Percentiles rank a stretch among this genome's conserved stretches.
Conservation (phyloP, 2,888 invertebrate genomes). For the Epicampocera succincta region DNA sequence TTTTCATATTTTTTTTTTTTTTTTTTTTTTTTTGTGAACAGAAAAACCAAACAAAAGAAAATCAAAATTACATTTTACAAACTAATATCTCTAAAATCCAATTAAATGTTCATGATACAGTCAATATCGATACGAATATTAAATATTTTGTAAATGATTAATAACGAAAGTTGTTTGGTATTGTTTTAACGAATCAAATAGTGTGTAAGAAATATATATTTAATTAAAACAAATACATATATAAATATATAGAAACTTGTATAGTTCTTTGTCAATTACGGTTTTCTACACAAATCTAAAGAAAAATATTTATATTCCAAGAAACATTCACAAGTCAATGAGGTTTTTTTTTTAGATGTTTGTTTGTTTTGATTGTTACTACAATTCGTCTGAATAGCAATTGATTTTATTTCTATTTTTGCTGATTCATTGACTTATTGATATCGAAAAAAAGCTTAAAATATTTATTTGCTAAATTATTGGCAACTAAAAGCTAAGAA, state of each 20-base stretch:
- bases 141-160: slow-evolving; percentile 19
- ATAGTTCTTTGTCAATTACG: slow-evolving; percentile 24
- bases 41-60: slow-evolving; percentile 18
- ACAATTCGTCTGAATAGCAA: slow-evolving; percentile 23
- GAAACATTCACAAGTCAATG: slow-evolving; percentile 69
- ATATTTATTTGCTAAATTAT: slow-evolving; percentile 20
- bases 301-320: slow-evolving; percentile 43
- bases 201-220: slow-evolving; percentile 58
- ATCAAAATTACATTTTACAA: slow-evolving; percentile 65
- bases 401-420: slow-evolving; percentile 27
- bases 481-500: slow-evolving; percentile 59
- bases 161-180: slow-evolving; percentile 37
- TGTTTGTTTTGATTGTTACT: not conserved
- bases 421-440: slow-evolving; percentile 5
- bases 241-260: slow-evolving; percentile 20
- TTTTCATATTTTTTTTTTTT: slow-evolving; percentile 10
- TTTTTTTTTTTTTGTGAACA: slow-evolving; percentile 9
- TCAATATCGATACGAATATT: slow-evolving; percentile 39
- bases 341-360: slow-evolving; percentile 47
- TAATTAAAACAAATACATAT: slow-evolving; percentile 3
- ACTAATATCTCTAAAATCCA: slow-evolving; percentile 70
- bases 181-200: slow-evolving; percentile 34
- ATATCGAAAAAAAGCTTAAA: slow-evolving; percentile 45
- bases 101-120: slow-evolving; percentile 59
- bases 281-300: slow-evolving; percentile 48